Evolutionary conservation across 1,140 invertebrate genomes (phyloP).

Genomic region (Diabrotica virgifera): DNA sequence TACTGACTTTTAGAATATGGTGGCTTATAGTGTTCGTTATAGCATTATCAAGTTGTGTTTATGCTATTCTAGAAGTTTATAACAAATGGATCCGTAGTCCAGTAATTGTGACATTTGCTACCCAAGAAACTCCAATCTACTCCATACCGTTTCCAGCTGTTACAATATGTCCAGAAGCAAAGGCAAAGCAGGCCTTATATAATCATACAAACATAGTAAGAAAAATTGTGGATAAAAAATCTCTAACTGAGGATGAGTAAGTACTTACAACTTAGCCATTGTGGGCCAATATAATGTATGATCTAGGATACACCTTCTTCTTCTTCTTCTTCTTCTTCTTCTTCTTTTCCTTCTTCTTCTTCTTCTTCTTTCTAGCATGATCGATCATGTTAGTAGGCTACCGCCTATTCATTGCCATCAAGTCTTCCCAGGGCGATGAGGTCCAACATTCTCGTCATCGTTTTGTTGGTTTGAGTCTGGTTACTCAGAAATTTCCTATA

Average conservation of each 20-base stretch:
- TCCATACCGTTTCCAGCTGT: slow-evolving; percentile 56
- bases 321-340: too few species aligned
- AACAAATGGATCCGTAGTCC: slow-evolving; percentile 54
- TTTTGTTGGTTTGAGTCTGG: too few species aligned
- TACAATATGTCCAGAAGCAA: slow-evolving; percentile 54
- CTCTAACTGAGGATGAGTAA: neutral
- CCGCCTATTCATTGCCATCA: too few species aligned
- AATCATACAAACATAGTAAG: slow-evolving; percentile 51
- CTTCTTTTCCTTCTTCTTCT: too few species aligned
- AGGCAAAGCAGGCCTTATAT: slow-evolving; percentile 30
- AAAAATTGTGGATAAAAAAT: slow-evolving; percentile 28
- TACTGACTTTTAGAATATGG: slow-evolving; percentile 8
- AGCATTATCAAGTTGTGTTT: slow-evolving; percentile 2
- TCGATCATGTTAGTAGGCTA: too few species aligned
- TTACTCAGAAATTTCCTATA: too few species aligned
- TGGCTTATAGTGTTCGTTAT: slow-evolving; percentile 8
- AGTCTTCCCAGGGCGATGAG: too few species aligned
- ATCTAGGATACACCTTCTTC: neutral
- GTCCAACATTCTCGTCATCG: too few species aligned
- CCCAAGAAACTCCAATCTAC: slow-evolving; percentile 52
- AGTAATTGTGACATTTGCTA: slow-evolving; percentile 56
- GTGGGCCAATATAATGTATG: too few species aligned
- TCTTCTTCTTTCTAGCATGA: too few species aligned
- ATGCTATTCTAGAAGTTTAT: slow-evolving; percentile 47
- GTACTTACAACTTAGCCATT: slow-evolving; percentile 54